Evolutionary conservation across 2,113 vertebrate species (phyloP).

Genomic region (Turdus rufiventris): DNA sequence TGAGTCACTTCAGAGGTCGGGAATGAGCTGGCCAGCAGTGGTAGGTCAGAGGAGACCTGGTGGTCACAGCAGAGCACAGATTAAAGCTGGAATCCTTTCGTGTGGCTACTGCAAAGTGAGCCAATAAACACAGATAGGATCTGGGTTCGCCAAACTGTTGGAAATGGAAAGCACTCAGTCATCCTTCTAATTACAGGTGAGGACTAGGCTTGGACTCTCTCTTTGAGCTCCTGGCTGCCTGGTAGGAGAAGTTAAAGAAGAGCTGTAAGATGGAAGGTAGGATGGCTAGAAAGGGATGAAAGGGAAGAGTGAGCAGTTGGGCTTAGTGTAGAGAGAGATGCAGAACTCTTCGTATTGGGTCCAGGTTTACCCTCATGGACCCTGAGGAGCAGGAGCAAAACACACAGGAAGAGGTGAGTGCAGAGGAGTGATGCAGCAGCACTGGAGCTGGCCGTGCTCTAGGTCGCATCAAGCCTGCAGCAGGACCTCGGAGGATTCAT

Average conservation of each 20-base stretch:
- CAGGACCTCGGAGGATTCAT: neutral
- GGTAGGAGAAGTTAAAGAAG: neutral
- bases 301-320: neutral
- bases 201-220: neutral
- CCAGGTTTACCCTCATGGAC: rapidly evolving
- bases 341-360: rapidly evolving
- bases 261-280: neutral
- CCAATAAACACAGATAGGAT: neutral
- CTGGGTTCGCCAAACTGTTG: neutral
- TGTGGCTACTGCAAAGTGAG: neutral
- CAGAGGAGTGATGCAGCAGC: neutral
- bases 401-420: rapidly evolving
- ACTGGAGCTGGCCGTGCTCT: neutral
- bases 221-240: neutral
- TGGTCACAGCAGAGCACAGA: neutral
- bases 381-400: neutral
- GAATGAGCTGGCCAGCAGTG: neutral
- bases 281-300: neutral
- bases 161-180: neutral
- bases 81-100: rapidly evolving
- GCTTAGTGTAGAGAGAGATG: neutral
- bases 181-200: rapidly evolving
- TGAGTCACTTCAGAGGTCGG: neutral
- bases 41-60: neutral
- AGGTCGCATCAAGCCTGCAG: neutral